These are phyloP conservation scores for Neopelma chrysocephalum DNA, from an alignment of 2,797 vertebrate species.

Conservation along the genomic window DNA sequence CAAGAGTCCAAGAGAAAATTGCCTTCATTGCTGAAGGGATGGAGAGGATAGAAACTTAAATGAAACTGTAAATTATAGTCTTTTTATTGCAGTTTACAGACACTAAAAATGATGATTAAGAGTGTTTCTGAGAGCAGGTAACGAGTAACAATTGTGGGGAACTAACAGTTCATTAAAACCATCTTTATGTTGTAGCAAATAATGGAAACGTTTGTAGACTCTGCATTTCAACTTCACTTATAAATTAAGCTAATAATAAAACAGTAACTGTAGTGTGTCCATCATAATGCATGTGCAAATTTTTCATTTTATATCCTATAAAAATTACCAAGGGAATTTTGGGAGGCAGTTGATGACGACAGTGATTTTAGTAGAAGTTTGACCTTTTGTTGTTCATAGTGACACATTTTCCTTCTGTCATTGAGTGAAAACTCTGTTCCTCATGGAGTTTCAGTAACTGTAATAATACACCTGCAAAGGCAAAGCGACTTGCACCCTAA, in stretches of 20 bases:
- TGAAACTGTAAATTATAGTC: not conserved
- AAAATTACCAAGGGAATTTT: not conserved
- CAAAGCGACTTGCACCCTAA: not conserved
- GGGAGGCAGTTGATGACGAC: not conserved
- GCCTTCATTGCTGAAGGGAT: not conserved
- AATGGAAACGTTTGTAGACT: not conserved
- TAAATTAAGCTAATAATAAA: not conserved
- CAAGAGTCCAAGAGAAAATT: not conserved
- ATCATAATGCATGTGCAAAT: not conserved
- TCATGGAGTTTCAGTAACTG: not conserved
- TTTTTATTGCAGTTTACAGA: not conserved
- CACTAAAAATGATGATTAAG: not conserved
- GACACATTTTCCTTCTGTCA: not conserved
- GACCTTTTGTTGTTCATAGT: not conserved
- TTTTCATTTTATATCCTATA: not conserved
- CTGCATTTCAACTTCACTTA: constrained; percentile 42
- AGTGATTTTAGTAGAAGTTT: not conserved
- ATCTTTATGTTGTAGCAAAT: constrained; percentile 21
- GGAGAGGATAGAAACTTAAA: not conserved
- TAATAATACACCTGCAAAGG: not conserved
- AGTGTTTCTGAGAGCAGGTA: not conserved
- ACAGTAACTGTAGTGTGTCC: not conserved
- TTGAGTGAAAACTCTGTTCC: not conserved
- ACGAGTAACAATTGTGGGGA: not conserved
- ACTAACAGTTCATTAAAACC: not conserved